These are phyloP conservation scores for Microcebus griseorufus DNA, from an alignment of 2,113 vertebrate species.

Conservation along the genomic window DNA sequence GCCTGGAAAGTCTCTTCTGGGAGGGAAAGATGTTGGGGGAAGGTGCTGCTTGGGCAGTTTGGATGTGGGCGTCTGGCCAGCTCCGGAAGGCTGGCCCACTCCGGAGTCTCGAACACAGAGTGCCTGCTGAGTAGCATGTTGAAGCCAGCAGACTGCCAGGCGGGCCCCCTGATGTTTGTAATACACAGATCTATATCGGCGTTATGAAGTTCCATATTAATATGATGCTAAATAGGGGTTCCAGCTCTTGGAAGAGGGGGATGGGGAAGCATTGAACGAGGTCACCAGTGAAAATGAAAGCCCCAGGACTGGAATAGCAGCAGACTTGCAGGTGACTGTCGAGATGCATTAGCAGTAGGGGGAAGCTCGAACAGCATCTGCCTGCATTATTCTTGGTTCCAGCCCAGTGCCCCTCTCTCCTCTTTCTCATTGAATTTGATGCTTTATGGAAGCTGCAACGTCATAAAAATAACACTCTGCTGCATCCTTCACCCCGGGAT, in stretches of 20 bases:
- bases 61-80: slow-evolving; percentile 33
- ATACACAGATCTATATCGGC: slow-evolving; percentile 62
- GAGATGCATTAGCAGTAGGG: slow-evolving; percentile 54
- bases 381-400: slow-evolving; percentile 72
- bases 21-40: background rate
- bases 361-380: slow-evolving; percentile 60
- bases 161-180: slow-evolving; percentile 62
- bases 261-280: background rate
- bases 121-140: slow-evolving; percentile 50
- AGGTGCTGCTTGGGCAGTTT: background rate
- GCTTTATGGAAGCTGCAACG: slow-evolving; percentile 79
- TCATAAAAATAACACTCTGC: slow-evolving; percentile 79
- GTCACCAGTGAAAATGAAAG: slow-evolving; percentile 44
- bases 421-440: slow-evolving; percentile 80
- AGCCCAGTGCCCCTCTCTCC: slow-evolving; percentile 75
- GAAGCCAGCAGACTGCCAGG: slow-evolving; percentile 69
- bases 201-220: slow-evolving; percentile 71
- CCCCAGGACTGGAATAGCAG: background rate
- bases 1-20: background rate
- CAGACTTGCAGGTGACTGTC: slow-evolving; percentile 50
- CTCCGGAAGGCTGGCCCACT: slow-evolving; percentile 39
- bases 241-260: background rate
- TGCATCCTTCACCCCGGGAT: slow-evolving; percentile 77
- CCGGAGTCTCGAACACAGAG: slow-evolving; percentile 52
- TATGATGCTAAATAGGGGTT: slow-evolving; percentile 73